These are phyloP conservation scores for Eupelmus urozonus DNA, from an alignment of 2,888 invertebrate genomes.

Conservation along the genomic window DNA sequence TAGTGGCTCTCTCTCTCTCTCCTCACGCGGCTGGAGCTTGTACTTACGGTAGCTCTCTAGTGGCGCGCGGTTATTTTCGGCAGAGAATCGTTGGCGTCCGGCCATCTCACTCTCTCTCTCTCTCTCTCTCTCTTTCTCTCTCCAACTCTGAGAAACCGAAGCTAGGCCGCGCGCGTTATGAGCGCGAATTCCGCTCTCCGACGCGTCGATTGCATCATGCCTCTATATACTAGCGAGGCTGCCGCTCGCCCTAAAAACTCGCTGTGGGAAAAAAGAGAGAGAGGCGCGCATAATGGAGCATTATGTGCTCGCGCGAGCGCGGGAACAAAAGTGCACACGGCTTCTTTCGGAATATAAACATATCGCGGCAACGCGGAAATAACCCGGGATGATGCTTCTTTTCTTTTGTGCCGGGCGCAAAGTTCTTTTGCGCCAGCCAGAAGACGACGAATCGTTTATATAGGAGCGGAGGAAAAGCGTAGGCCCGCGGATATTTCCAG, in stretches of 20 bases:
- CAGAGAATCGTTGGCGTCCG: conserved; percentile 22
- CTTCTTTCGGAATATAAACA: conserved; percentile 33
- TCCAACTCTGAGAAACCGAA: conserved; percentile 11
- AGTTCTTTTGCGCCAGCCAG: no score
- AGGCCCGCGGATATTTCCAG: conserved; percentile 40
- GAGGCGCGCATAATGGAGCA: conserved; percentile 29
- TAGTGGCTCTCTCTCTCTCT: no score
- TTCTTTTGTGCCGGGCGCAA: no score
- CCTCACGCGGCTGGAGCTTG: background rate
- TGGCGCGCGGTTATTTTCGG: conserved; percentile 53
- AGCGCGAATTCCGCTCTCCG: conserved; percentile 28
- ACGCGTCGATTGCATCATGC: no score
- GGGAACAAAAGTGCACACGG: conserved; percentile 29
- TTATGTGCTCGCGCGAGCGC: conserved; percentile 10
- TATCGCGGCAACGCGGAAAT: conserved; percentile 17
- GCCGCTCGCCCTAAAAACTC: background rate
- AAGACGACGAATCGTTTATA: conserved; percentile 13
- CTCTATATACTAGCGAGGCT: no score
- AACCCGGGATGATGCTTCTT: background rate
- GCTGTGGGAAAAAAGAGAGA: conserved; percentile 26
- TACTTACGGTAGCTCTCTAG: no score
- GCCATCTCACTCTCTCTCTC: no score
- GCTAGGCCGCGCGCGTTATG: background rate
- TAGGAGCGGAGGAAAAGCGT: background rate
- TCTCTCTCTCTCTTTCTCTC: no score